A percentile compares a stretch with the other conserved stretches of the same genome.
Evolutionary conservation across 23 tunicate genomes (phyloP).

Genomic region (Ciona savignyi): DNA sequence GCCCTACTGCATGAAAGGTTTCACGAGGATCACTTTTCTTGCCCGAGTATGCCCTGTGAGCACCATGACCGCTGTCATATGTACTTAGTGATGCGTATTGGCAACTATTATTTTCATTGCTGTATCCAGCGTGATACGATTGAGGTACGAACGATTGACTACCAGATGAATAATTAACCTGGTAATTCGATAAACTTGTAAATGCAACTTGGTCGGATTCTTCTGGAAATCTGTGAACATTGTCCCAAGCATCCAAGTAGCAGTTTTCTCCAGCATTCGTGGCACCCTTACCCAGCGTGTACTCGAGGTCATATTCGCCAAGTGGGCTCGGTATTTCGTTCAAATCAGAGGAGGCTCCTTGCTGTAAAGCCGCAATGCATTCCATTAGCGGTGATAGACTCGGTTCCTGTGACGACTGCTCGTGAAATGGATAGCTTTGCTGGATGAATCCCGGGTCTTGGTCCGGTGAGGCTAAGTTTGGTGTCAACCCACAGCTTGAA

Average conservation of each 20-base stretch:
- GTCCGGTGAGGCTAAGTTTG: slow-evolving; percentile 20
- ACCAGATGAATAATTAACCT: background rate
- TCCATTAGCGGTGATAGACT: slow-evolving; percentile 44
- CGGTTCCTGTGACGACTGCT: slow-evolving; percentile 15
- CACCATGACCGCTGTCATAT: background rate
- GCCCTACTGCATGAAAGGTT: background rate
- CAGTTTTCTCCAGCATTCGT: background rate
- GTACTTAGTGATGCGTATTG: background rate
- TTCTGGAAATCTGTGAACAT: background rate
- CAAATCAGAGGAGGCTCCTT: background rate
- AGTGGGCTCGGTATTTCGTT: slow-evolving; percentile 15
- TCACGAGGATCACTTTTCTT: background rate
- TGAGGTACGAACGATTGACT: background rate
- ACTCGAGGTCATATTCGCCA: background rate
- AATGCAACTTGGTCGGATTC: slow-evolving; percentile 1
- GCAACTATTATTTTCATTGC: background rate
- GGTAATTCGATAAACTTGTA: slow-evolving; percentile 6
- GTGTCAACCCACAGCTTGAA: slow-evolving; percentile 38
- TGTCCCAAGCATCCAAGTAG: slow-evolving; percentile 17
- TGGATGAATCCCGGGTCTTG: slow-evolving; percentile 10
- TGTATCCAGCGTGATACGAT: background rate
- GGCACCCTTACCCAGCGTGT: background rate
- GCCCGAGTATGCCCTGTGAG: background rate
- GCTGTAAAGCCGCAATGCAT: slow-evolving; percentile 7
- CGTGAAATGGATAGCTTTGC: slow-evolving; percentile 9